Percentiles rank a stretch among this genome's conserved stretches.
These are phyloP conservation scores for Ceyx melanurus DNA, from an alignment of 2,113 vertebrate genomes.

Conservation along the genomic window DNA sequence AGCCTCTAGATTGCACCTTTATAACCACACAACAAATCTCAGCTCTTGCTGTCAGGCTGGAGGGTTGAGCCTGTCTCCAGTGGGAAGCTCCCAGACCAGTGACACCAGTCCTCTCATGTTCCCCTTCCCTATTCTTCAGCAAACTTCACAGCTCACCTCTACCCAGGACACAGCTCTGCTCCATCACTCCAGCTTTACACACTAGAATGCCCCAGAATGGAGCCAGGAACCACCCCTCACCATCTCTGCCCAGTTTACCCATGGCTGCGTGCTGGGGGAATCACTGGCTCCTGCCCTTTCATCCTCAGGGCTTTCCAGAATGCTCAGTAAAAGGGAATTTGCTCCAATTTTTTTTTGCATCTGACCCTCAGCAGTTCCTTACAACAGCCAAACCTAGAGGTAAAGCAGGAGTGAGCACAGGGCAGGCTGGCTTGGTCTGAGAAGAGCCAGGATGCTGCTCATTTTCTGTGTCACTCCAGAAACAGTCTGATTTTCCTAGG, in stretches of 20 bases:
- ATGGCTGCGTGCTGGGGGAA: not conserved
- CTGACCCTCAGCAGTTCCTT: not conserved
- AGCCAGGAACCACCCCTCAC: not conserved
- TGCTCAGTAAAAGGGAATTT: not conserved
- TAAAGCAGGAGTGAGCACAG: not conserved
- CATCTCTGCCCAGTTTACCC: not conserved
- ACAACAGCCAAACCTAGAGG: rapidly evolving
- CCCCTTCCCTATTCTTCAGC: not conserved
- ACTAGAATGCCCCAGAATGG: not conserved
- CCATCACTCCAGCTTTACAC: not conserved
- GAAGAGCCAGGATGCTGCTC: not conserved
- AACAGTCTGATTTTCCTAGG: not conserved
- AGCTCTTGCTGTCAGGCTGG: not conserved
- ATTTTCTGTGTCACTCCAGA: not conserved
- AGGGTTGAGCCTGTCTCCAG: not conserved
- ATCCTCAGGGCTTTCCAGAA: not conserved
- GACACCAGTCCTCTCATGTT: not conserved
- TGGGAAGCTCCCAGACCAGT: not conserved
- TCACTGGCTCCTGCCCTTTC: not conserved
- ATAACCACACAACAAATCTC: rapidly evolving
- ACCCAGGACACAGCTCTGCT: not conserved
- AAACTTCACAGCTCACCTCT: not conserved
- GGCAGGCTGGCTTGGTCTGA: not conserved
- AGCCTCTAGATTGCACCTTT: not conserved
- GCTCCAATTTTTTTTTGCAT: not conserved